Conservation (phyloP, 2,888 invertebrate genomes). For the Aromia moschata region DNA sequence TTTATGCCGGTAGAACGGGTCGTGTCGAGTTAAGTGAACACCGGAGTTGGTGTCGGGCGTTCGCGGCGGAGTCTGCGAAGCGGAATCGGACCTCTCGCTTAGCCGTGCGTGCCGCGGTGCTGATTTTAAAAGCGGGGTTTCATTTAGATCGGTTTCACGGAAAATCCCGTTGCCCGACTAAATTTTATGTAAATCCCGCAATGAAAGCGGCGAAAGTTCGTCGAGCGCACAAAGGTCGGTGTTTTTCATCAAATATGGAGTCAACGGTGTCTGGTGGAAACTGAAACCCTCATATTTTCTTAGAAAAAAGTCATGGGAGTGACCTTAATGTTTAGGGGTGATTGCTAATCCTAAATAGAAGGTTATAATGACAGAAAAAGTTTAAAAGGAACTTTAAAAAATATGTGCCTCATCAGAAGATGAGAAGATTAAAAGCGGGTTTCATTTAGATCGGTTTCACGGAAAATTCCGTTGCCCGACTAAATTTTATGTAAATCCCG, state of each 20-base stretch:
- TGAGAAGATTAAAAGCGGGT: constrained; percentile 23
- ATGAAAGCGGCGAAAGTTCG: neutral
- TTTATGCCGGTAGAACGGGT: constrained; percentile 58
- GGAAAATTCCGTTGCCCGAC: neutral
- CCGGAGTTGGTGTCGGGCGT: constrained; percentile 38
- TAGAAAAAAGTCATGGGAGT: too few species aligned
- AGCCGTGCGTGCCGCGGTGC: constrained; percentile 28
- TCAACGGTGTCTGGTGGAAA: too few species aligned
- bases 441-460: neutral
- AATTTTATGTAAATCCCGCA: neutral
- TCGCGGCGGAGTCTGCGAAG: constrained; percentile 31
- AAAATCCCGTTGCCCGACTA: neutral
- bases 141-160: neutral
- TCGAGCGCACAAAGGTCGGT: neutral
- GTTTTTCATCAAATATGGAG: too few species aligned
- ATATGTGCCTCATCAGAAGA: too few species aligned
- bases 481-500: neutral
- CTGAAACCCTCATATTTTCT: too few species aligned
- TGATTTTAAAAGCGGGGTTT: constrained; percentile 22
- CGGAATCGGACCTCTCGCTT: constrained; percentile 27
- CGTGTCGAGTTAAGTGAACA: constrained; percentile 59
- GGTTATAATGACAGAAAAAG: too few species aligned
- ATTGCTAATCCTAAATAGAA: too few species aligned
- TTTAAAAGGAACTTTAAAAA: too few species aligned
- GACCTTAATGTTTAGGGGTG: too few species aligned